Conservation (phyloP, 2,797 vertebrate species). For the Aratinga solstitialis region DNA sequence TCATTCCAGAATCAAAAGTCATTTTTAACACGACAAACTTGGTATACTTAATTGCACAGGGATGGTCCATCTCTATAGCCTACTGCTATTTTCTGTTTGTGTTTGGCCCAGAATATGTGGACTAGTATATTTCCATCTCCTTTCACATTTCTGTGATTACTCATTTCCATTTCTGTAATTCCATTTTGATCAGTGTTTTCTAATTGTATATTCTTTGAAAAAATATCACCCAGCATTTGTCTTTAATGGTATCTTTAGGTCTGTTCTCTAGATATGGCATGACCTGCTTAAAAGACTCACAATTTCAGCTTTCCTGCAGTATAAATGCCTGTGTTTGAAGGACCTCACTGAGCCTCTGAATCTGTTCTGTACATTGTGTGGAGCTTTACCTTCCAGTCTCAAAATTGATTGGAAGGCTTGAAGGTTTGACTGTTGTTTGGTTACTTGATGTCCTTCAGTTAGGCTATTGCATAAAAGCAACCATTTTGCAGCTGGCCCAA, state of each 20-base stretch:
- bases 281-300: not conserved
- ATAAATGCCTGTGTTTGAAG: not conserved
- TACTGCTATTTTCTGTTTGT: not conserved
- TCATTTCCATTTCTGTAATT: conserved; percentile 12
- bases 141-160: not conserved
- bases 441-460: not conserved
- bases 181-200: not conserved
- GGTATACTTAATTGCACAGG: not conserved
- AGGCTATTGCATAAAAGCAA: not conserved
- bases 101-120: not conserved
- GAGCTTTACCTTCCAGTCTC: not conserved
- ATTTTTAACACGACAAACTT: not conserved
- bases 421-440: not conserved
- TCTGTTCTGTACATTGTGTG: not conserved
- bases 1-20: not conserved
- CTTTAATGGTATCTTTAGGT: not conserved
- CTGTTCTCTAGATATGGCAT: not conserved
- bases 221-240: not conserved
- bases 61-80: not conserved
- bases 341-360: not conserved
- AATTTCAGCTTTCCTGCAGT: not conserved
- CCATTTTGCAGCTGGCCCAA: not conserved
- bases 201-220: not conserved
- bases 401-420: not conserved
- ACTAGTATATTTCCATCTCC: not conserved